phyloP scores from a whole-genome alignment of 2,888 invertebrate genomes.

The Stenurella melanura region DNA sequence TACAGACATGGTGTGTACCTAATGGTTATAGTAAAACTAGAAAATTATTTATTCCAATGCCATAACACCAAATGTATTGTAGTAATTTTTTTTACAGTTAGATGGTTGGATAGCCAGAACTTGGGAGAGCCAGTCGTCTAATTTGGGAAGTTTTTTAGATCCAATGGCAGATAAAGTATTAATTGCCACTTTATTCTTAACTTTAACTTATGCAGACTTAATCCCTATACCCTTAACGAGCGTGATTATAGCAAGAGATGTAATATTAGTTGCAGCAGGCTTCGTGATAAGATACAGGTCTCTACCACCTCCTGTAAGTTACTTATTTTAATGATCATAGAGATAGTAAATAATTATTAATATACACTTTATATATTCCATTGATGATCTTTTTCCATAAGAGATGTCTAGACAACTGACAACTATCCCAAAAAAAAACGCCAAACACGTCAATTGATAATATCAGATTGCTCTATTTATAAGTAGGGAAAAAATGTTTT shows the following conservation, averaged over 20 bases:
- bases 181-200: conserved; percentile 90
- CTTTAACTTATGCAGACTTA: conserved; percentile 88
- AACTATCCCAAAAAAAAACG: no score
- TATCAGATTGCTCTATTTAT: no score
- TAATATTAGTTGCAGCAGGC: conserved; percentile 86
- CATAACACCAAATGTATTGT: not conserved
- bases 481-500: no score
- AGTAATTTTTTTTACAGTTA: conserved; percentile 75
- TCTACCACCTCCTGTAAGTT: conserved; percentile 89
- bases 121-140: conserved; percentile 92
- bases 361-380: no score
- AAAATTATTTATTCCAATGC: not conserved
- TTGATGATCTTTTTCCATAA: no score
- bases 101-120: conserved; percentile 98
- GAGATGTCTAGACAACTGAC: no score
- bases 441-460: no score
- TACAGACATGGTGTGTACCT: conserved; percentile 86
- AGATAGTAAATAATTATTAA: no score
- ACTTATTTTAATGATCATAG: not conserved
- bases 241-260: conserved; percentile 90
- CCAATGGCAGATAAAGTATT: conserved; percentile 98
- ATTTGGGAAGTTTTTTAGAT: conserved; percentile 95
- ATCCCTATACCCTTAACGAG: conserved; percentile 89
- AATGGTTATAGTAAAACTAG: not conserved
- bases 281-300: conserved; percentile 94